Base-by-base conservation (phyloP, 2,797 vertebrate genomes). In the Taeniopygia guttata region DNA sequence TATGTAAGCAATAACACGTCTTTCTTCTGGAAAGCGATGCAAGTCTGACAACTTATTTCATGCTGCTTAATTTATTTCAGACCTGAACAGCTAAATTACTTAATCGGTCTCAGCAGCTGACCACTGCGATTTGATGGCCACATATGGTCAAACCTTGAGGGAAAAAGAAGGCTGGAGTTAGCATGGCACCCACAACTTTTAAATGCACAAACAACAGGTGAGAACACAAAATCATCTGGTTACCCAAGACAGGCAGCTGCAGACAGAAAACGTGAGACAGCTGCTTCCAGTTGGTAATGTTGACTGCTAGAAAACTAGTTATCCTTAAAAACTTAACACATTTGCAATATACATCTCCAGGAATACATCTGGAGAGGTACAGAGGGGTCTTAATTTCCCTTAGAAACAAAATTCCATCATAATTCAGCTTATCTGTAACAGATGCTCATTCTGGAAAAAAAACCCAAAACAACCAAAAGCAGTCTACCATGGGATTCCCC, bases 41-140 rank as follows among this genome's bases (percentile, higher is more conserved):
- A 67, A 87, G 91, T 48, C 62, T 87, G 79, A 92, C 91, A 89
- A 34, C 60, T 89, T 54, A 63, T 51, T 94, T 93, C 69, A 58
- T 34, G 79, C 72, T 83, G 87, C 76, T 87, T 91, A 92, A 94
- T 93, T 89, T 80, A 85, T 94, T 94, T 83, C 93, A 96, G 94
- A 58, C 79, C 75, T 58, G 75, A 85, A 83, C 45, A 87, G 79
- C 72, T 92, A 91, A 92, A 96, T 83, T 30, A 94, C 60, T 96
- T 94, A 89, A 92, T 87, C 1, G 0, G 72, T 77, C 46, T 94
- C 82, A 74, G 73, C 89, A 96, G 84, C 72, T 96, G 93, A 93
- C 94, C 92, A 67, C 42, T 91, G 42, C 42, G 75, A 93, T 82
- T 80, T 91, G 87, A 91, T 60, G 72, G 88, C 58, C 62, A 40